Percentiles rank a stretch among this genome's conserved stretches.
phyloP scores from a whole-genome alignment of 2,888 invertebrate species.

The Nemurella pictetii region DNA sequence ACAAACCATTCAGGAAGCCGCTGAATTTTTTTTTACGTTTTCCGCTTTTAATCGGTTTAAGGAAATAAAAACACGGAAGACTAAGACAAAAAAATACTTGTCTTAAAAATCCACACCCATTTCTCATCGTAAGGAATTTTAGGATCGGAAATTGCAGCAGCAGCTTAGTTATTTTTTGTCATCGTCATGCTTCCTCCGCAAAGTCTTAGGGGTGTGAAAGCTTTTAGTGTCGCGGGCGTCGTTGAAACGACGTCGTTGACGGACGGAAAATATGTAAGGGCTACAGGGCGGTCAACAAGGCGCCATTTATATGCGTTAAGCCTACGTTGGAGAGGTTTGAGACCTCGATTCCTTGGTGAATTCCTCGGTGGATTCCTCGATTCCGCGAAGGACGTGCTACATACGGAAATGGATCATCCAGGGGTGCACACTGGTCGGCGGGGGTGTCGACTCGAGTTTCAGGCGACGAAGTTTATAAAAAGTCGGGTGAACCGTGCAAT shows the following conservation, averaged over 20 bases:
- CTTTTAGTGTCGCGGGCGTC: neutral
- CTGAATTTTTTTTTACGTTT: too few relatives aligned
- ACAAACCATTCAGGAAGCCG: too few relatives aligned
- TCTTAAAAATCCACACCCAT: neutral
- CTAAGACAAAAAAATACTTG: neutral
- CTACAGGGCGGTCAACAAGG: neutral
- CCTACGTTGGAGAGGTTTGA: too few relatives aligned
- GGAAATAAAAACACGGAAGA: neutral
- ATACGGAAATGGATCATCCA: too few relatives aligned
- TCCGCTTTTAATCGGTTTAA: neutral
- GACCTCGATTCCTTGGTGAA: too few relatives aligned
- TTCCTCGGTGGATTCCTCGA: too few relatives aligned
- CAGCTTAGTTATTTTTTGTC: neutral
- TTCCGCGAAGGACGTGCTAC: too few relatives aligned
- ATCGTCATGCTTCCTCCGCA: neutral
- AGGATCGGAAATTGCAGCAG: neutral
- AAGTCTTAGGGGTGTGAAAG: neutral
- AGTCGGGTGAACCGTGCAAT: neutral
- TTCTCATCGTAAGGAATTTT: neutral
- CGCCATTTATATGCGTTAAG: neutral
- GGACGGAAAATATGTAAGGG: neutral
- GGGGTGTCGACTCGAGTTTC: too few relatives aligned
- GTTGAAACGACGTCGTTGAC: neutral
- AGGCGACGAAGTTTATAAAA: neutral
- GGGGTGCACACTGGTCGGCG: too few relatives aligned